These are phyloP conservation scores for Bemisia tabaci DNA, from an alignment of 1,140 invertebrate species.

Conservation along the genomic window DNA sequence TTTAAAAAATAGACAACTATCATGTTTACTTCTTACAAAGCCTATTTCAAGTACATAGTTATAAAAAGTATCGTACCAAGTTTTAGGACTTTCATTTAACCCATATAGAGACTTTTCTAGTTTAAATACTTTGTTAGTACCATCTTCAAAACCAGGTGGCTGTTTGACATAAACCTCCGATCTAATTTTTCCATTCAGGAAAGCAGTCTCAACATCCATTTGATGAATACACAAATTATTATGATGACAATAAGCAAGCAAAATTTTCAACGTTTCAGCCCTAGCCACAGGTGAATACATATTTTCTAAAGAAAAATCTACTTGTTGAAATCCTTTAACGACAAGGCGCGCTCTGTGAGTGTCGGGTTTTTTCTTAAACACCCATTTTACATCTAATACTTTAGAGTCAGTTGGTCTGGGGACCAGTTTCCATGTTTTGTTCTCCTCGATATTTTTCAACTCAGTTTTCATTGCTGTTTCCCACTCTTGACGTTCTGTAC, in stretches of 20 bases:
- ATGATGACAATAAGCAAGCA: too few species aligned
- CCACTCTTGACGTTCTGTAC: background rate
- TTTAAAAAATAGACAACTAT: constrained; percentile 14
- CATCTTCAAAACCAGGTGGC: constrained; percentile 22
- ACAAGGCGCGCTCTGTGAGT: constrained; percentile 11
- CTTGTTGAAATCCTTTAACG: constrained; percentile 21
- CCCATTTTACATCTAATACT: background rate
- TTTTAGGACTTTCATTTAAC: too few species aligned
- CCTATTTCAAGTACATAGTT: background rate
- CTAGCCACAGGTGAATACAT: too few species aligned
- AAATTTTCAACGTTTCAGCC: too few species aligned
- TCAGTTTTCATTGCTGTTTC: background rate
- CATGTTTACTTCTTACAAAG: too few species aligned
- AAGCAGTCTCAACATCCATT: too few species aligned
- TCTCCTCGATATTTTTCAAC: background rate
- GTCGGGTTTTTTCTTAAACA: background rate
- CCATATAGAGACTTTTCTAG: constrained; percentile 27
- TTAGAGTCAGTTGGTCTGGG: background rate
- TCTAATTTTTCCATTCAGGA: too few species aligned
- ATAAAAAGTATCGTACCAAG: constrained; percentile 19
- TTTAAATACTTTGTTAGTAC: constrained; percentile 20
- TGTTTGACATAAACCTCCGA: constrained; percentile 31
- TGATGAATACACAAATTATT: too few species aligned
- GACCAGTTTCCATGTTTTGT: background rate
- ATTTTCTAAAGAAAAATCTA: constrained; percentile 16